A percentile compares a stretch with the other conserved stretches of the same genome.
phyloP scores from a whole-genome alignment of 1,140 invertebrate species.

The Cherax quadricarinatus region DNA sequence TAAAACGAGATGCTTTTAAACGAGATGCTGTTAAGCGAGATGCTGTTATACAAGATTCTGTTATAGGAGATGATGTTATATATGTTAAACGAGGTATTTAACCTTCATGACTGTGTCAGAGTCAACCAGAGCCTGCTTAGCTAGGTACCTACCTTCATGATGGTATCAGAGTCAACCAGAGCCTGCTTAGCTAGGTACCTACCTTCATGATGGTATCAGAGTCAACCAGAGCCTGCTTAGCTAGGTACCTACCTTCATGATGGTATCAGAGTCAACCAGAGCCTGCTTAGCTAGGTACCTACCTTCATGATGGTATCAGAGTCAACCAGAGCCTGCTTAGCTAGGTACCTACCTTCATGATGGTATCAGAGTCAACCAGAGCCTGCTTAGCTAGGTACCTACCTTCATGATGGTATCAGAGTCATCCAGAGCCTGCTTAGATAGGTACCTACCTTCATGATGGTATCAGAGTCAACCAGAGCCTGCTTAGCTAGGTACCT shows the following conservation, averaged over 20 bases:
- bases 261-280: conserved; percentile 78
- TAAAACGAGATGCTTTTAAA: no score
- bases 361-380: conserved; percentile 72
- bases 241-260: conserved; percentile 67
- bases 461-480: conserved; percentile 72
- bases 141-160: conserved; percentile 57
- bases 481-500: conserved; percentile 82
- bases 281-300: conserved; percentile 82
- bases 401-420: conserved; percentile 74
- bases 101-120: conserved; percentile 34
- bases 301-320: no score
- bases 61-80: no score
- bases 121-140: no score
- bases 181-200: no score
- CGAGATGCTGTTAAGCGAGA: no score
- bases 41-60: no score
- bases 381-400: conserved; percentile 82
- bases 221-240: conserved; percentile 76
- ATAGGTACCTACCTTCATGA: no score
- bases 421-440: no score
- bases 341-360: no score
- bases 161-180: conserved; percentile 78
- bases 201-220: conserved; percentile 75
- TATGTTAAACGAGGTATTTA: background rate
- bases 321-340: no score